These are phyloP conservation scores for Lasioglossum pauxillum DNA, from an alignment of 2,888 invertebrate genomes.

Conservation along the genomic window DNA sequence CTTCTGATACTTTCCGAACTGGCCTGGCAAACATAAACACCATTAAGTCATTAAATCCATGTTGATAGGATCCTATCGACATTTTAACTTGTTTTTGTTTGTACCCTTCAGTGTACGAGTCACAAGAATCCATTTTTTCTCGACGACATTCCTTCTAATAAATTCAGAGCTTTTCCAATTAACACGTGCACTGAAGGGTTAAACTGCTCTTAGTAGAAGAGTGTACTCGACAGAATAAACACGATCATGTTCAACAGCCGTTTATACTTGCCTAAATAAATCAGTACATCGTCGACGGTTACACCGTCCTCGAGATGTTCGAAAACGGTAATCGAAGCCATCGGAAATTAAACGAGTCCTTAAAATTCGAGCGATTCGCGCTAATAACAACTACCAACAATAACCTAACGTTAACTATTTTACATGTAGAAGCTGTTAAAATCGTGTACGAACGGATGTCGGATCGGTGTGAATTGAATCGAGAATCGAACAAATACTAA, in stretches of 20 bases:
- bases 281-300: constrained; percentile 71
- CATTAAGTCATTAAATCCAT: neutral
- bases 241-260: neutral
- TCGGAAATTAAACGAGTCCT: neutral
- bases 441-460: neutral
- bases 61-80: neutral
- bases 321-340: neutral
- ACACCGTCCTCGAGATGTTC: constrained; percentile 33
- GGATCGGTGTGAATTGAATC: neutral
- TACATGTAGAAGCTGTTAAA: constrained; percentile 1
- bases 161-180: neutral
- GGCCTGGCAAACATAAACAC: constrained; percentile 68
- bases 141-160: neutral
- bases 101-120: neutral
- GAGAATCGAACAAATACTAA: neutral
- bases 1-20: constrained; percentile 80
- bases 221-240: neutral
- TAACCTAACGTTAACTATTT: neutral
- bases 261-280: constrained; percentile 65
- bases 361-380: neutral
- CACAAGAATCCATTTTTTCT: neutral
- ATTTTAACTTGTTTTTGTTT: no score
- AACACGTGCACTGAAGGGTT: neutral
- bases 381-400: neutral
- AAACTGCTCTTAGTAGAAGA: neutral